phyloP scores from a whole-genome alignment of 2,797 vertebrate genomes.

The Molossus alvarezi region DNA sequence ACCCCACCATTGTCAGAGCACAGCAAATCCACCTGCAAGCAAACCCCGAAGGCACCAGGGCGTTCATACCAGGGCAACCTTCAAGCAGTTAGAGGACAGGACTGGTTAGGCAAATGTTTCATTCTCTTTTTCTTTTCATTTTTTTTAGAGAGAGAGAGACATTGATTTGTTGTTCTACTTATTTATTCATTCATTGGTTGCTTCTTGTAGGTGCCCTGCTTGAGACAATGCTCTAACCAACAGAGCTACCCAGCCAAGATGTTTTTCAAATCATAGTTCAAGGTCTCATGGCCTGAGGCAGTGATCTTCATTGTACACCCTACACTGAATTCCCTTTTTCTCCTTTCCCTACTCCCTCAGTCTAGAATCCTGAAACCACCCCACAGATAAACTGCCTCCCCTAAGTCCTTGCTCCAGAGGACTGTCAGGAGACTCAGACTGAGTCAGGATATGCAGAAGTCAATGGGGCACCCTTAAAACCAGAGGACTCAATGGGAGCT shows the following conservation, averaged over 20 bases:
- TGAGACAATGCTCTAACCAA: too few relatives aligned
- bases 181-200: too few relatives aligned
- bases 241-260: too few relatives aligned
- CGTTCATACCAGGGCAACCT: background rate
- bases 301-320: background rate
- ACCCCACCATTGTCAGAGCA: background rate
- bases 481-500: background rate
- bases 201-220: too few relatives aligned
- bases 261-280: background rate
- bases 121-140: background rate
- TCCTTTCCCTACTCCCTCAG: background rate
- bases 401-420: background rate
- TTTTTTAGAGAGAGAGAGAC: too few relatives aligned
- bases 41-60: background rate
- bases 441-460: background rate
- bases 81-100: background rate
- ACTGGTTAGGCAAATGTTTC: background rate
- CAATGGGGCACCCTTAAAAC: background rate
- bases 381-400: slow-evolving; percentile 2
- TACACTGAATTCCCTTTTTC: background rate
- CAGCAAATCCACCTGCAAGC: background rate
- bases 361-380: background rate
- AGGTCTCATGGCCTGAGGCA: background rate
- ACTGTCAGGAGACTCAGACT: background rate
- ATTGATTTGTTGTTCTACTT: too few relatives aligned